A percentile compares a stretch with the other conserved stretches of the same genome.
Conservation (phyloP, 2,888 invertebrate species). For the Melipona bicolor region DNA sequence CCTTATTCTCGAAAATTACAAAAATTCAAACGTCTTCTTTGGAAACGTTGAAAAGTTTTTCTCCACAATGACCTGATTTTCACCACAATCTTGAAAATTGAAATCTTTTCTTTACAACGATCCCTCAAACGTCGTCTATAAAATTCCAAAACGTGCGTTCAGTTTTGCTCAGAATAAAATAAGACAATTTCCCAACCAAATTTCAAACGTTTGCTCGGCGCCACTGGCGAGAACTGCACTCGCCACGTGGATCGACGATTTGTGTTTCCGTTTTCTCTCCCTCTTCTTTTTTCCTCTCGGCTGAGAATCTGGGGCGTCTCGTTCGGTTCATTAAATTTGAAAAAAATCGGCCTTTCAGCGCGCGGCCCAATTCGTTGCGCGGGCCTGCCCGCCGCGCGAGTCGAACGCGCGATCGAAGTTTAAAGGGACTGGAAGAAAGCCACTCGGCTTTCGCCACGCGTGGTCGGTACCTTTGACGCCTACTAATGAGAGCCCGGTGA, state of each 20-base stretch:
- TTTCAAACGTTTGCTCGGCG: not conserved
- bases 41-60: no score
- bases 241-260: not conserved
- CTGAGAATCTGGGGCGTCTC: constrained; percentile 54
- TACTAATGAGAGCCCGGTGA: constrained; percentile 76
- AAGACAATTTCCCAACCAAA: not conserved
- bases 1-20: no score
- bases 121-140: no score
- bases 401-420: constrained; percentile 66
- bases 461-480: constrained; percentile 76
- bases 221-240: constrained; percentile 9
- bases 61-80: no score
- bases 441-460: constrained; percentile 62
- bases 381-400: constrained; percentile 50
- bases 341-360: constrained; percentile 66
- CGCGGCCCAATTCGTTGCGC: constrained; percentile 50
- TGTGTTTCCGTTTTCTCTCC: not conserved
- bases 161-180: no score
- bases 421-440: constrained; percentile 66
- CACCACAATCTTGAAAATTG: no score
- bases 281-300: constrained; percentile 1
- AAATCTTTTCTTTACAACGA: no score
- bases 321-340: constrained; percentile 69
- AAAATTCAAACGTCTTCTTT: no score
- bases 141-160: no score